Evolutionary conservation across 2,888 invertebrate genomes (phyloP).

Genomic region (Oligia strigilis): DNA sequence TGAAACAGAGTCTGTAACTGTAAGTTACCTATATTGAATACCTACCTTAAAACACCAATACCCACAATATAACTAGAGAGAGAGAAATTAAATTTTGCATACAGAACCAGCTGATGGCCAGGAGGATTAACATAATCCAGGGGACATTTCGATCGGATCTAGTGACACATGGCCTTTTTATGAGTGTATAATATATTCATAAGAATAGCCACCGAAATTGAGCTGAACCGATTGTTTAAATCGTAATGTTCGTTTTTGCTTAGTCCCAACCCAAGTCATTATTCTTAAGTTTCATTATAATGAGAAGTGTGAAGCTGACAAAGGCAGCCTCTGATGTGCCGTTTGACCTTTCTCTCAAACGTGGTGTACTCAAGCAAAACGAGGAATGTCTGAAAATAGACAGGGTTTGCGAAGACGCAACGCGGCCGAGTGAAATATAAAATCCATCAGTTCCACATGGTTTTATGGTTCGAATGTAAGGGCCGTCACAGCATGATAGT

Average conservation of each 20-base stretch:
- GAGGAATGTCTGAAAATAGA: slow-evolving; percentile 46
- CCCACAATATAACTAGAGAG: slow-evolving; percentile 17
- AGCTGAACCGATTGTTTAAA: neutral
- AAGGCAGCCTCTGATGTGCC: slow-evolving; percentile 29
- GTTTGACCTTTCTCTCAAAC: slow-evolving; percentile 39
- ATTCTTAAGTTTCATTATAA: slow-evolving; percentile 37
- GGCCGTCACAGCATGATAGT: slow-evolving; percentile 56
- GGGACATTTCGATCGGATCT: slow-evolving; percentile 55
- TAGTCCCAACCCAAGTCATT: slow-evolving; percentile 18
- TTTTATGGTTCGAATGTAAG: slow-evolving; percentile 60
- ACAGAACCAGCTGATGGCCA: slow-evolving; percentile 53
- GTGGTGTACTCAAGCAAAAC: slow-evolving; percentile 41
- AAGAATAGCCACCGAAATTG: no score
- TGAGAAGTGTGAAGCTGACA: slow-evolving; percentile 43
- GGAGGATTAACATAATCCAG: slow-evolving; percentile 62
- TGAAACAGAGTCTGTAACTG: neutral
- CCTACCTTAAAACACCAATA: neutral
- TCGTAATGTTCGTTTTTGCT: slow-evolving; percentile 10
- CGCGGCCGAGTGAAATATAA: slow-evolving; percentile 53
- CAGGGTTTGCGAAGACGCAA: slow-evolving; percentile 27
- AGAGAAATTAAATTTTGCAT: slow-evolving; percentile 49
- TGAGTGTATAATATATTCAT: slow-evolving; percentile 16
- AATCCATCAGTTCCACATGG: slow-evolving; percentile 56
- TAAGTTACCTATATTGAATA: slow-evolving; percentile 22
- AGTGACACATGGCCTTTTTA: slow-evolving; percentile 59